Evolutionary conservation across 2,113 vertebrate species (phyloP).

Genomic region (Menura novaehollandiae): DNA sequence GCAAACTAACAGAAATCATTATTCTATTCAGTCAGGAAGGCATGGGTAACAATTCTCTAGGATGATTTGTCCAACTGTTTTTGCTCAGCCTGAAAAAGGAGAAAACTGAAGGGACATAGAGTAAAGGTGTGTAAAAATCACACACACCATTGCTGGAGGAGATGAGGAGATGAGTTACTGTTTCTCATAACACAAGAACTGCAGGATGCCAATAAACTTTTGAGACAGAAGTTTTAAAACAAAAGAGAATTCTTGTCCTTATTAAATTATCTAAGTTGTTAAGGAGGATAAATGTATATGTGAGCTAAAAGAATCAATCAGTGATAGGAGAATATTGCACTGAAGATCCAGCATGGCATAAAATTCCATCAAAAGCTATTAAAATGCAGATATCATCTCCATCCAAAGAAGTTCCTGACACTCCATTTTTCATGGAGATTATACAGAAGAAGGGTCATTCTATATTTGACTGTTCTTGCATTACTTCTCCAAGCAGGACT

Average conservation of each 20-base stretch:
- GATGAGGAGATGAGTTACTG: not conserved
- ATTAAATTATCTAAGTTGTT: not conserved
- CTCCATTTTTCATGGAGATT: not conserved
- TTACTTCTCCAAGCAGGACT: not conserved
- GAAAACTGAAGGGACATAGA: not conserved
- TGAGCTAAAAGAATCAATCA: not conserved
- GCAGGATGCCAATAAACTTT: not conserved
- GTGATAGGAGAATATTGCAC: not conserved
- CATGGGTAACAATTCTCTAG: not conserved
- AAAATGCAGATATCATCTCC: not conserved
- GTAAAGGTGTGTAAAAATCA: not conserved
- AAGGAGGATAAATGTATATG: not conserved
- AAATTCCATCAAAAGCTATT: constrained; percentile 3
- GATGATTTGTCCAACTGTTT: not conserved
- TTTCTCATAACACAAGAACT: not conserved
- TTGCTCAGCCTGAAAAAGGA: not conserved
- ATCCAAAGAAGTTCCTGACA: not conserved
- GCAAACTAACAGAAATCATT: not conserved
- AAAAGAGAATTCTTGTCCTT: not conserved
- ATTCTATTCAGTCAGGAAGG: not conserved
- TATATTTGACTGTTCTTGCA: not conserved
- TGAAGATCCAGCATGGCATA: not conserved
- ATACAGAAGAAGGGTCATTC: not conserved
- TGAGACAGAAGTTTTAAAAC: not conserved
- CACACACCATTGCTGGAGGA: not conserved